A percentile compares a stretch with the other conserved stretches of the same genome.
Evolutionary conservation across 2,797 vertebrate species (phyloP).

Genomic region (Hydrophis major): DNA sequence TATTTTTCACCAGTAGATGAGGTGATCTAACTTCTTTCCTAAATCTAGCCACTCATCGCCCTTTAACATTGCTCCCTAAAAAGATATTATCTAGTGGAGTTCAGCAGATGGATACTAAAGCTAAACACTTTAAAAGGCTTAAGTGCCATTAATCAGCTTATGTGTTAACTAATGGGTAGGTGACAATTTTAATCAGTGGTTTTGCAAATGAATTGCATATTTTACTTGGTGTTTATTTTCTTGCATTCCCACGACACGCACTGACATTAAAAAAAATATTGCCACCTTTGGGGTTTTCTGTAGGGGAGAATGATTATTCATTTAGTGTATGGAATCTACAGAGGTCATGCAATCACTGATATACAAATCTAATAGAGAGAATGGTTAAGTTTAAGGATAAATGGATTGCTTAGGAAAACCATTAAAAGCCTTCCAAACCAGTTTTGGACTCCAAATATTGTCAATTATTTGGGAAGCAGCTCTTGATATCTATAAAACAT

Average conservation of each 20-base stretch:
- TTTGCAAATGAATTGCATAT: not conserved
- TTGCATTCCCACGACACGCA: too few relatives aligned
- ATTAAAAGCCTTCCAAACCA: not conserved
- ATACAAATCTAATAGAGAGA: not conserved
- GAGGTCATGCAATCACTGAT: not conserved
- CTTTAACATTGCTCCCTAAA: not conserved
- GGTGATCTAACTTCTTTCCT: not conserved
- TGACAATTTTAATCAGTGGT: not conserved
- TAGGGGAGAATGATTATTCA: not conserved
- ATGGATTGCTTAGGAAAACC: not conserved
- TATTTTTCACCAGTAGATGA: not conserved
- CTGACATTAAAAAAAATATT: not conserved
- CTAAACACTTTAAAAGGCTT: conserved; percentile 1
- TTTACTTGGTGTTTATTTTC: not conserved
- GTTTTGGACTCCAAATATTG: not conserved
- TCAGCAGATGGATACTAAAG: not conserved
- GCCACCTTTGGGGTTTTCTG: not conserved
- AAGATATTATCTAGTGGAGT: not conserved
- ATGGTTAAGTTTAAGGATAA: not conserved
- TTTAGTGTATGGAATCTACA: not conserved
- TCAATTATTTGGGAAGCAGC: not conserved
- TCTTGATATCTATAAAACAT: not conserved
- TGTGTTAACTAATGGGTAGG: not conserved
- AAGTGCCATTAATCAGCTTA: not conserved
- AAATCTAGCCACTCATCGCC: not conserved